These are phyloP conservation scores for Solenopsis invicta DNA, from an alignment of 1,140 invertebrate species.

Conservation along the genomic window DNA sequence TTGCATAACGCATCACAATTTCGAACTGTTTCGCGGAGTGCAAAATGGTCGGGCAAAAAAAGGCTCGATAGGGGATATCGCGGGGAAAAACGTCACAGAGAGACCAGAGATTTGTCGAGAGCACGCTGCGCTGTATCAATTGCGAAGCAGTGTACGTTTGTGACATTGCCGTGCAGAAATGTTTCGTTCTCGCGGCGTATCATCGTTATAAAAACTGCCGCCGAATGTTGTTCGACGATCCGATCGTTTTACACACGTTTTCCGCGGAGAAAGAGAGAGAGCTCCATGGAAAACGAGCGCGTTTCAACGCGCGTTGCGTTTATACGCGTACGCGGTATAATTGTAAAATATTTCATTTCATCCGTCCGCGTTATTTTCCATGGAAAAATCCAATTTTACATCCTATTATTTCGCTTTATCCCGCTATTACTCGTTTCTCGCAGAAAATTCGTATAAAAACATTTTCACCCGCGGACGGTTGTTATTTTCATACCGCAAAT, in stretches of 20 bases:
- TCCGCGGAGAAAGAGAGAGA: too few relatives aligned
- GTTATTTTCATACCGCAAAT: slow-evolving; percentile 42
- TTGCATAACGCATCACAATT: slow-evolving; percentile 30
- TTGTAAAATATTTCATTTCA: slow-evolving; percentile 63
- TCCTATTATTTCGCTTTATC: slow-evolving; percentile 53
- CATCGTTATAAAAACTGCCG: slow-evolving; percentile 54
- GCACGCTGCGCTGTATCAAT: slow-evolving; percentile 20
- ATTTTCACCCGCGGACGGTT: slow-evolving; percentile 12
- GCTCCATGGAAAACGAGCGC: slow-evolving; percentile 24
- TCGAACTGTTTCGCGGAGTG: slow-evolving; percentile 4
- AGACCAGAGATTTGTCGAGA: slow-evolving; percentile 29
- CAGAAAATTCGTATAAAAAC: slow-evolving; percentile 43
- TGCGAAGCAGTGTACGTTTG: slow-evolving; percentile 7
- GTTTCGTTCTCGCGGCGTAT: background rate
- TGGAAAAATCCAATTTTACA: slow-evolving; percentile 55
- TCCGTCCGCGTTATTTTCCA: slow-evolving; percentile 48
- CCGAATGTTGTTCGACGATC: slow-evolving; percentile 33
- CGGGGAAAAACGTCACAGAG: background rate
- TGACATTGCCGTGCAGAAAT: slow-evolving; percentile 36
- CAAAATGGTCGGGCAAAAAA: slow-evolving; percentile 18
- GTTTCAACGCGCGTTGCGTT: slow-evolving; percentile 11
- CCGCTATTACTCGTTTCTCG: slow-evolving; percentile 42
- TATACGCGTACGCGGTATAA: slow-evolving; percentile 49
- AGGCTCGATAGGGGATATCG: background rate
- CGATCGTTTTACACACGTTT: slow-evolving; percentile 40